A percentile compares a stretch with the other conserved stretches of the same genome.
phyloP scores from a whole-genome alignment of 2,113 vertebrate species.

The Nannobrachium achirus region DNA sequence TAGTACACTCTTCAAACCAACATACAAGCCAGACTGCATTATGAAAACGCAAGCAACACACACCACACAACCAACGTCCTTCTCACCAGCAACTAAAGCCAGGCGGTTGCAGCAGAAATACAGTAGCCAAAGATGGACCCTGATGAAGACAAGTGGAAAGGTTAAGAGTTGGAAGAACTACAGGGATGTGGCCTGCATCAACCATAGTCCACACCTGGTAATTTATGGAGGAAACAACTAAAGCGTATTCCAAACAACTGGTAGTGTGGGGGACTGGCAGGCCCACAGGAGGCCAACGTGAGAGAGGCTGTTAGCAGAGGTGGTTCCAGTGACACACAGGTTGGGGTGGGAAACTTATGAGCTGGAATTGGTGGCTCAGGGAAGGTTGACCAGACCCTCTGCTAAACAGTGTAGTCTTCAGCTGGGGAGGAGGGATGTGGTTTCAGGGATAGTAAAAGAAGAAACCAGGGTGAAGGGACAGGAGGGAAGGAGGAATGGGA shows the following conservation, averaged over 20 bases:
- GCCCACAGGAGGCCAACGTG: neutral
- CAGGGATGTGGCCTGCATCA: neutral
- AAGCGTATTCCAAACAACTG: neutral
- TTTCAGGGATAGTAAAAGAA: slow-evolving; percentile 17
- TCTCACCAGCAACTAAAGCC: slow-evolving; percentile 8
- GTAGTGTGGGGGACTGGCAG: neutral
- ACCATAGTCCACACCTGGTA: neutral
- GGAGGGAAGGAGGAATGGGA: slow-evolving; percentile 19
- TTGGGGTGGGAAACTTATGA: slow-evolving; percentile 62
- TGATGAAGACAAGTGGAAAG: neutral
- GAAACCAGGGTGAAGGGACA: neutral
- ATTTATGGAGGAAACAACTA: neutral
- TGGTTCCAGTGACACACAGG: slow-evolving; percentile 41
- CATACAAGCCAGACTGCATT: neutral
- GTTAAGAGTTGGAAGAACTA: neutral
- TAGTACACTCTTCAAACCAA: slow-evolving; percentile 6
- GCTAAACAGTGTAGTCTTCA: slow-evolving; percentile 69
- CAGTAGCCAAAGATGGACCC: slow-evolving; percentile 1
- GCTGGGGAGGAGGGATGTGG: slow-evolving; percentile 29
- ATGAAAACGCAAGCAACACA: slow-evolving; percentile 7
- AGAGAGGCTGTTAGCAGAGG: slow-evolving; percentile 1
- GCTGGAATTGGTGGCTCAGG: slow-evolving; percentile 42
- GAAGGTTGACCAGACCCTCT: slow-evolving; percentile 50
- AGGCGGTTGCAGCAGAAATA: neutral
- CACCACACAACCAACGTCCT: slow-evolving; percentile 22